Base-by-base conservation (phyloP, 2,113 vertebrate species). In the Pedetes capensis region DNA sequence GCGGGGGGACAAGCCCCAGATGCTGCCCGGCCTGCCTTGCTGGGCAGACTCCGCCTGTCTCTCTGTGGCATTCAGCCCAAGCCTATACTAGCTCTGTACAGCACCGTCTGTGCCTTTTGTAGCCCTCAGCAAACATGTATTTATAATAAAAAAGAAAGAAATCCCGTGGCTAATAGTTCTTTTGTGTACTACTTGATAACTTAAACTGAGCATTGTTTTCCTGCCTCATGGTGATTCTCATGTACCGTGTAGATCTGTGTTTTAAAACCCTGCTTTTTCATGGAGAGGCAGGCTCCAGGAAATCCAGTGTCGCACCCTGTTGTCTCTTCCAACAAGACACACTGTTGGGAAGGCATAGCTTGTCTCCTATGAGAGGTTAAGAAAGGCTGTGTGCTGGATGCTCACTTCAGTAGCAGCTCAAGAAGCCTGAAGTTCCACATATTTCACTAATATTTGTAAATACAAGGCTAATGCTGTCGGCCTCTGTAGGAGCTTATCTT, bases 1-100 rank as follows among this genome's bases (percentile, higher is more conserved):
- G 79, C 83, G 95, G 96, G 96, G 97, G 98, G 96, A 95, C 90
- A 57, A 74, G 85, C 95, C 97, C 94, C 96, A 37, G 96, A 80
- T 37, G 95, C 96, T 87, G 93, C 94, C 95, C 29, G 5, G 63
- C 96, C 94, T 75, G 88, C 89, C 59, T 94, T 47, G 93, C 93
- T 25, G 88, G 95, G 94, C 42, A 4, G 94, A 88, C 94, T 63
- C 49, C 57, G 79, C 88, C 80, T 69, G 12, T 93, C 49, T 93
- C 49, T 59, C 23, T 49, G 37, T 64, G 87, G 96, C 44, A 0
- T 44, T 57, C 83, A 44, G 87, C 94, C 96, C 93, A 71, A 53
- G 74, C 82, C 94, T 89, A 39, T 44, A n/a, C 91, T 96, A 96
- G 96, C 97, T 94, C 93, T 96, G 96, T 95, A 92, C 91, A 96